A percentile compares a stretch with the other conserved stretches of the same genome.
These are phyloP conservation scores for Eretmodus cyanostictus DNA, from an alignment of 2,113 vertebrate species.

Conservation along the genomic window DNA sequence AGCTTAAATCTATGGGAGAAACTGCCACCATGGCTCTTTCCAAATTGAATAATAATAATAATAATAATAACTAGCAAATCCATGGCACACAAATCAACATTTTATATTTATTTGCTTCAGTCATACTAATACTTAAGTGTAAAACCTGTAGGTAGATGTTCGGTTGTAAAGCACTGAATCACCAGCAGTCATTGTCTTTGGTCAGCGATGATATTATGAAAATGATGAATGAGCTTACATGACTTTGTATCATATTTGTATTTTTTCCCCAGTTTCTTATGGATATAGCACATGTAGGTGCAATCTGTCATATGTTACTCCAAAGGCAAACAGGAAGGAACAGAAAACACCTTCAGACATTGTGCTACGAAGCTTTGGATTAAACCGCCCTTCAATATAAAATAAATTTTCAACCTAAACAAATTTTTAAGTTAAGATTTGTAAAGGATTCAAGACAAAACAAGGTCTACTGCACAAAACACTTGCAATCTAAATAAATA, in stretches of 20 bases:
- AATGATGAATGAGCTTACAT: neutral
- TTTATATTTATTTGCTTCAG: neutral
- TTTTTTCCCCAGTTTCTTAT: neutral
- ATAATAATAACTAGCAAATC: neutral
- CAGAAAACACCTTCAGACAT: neutral
- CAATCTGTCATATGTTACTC: neutral
- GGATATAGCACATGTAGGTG: fast-evolving
- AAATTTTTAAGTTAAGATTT: neutral
- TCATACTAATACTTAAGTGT: neutral
- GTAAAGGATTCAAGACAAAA: neutral
- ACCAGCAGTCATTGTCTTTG: neutral
- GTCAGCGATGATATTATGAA: neutral
- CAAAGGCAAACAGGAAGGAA: neutral
- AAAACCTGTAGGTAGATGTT: neutral
- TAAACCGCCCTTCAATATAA: neutral
- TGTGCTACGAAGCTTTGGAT: neutral
- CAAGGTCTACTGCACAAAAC: neutral
- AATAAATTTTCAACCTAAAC: neutral
- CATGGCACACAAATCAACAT: neutral
- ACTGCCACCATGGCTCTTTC: neutral
- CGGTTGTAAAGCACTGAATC: neutral
- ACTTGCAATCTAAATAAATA: neutral
- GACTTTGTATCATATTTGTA: neutral
- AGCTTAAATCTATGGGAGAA: neutral
- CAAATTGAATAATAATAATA: neutral